Evolutionary conservation across 1,140 invertebrate species (phyloP).

Genomic region (Anoplolepis gracilipes): DNA sequence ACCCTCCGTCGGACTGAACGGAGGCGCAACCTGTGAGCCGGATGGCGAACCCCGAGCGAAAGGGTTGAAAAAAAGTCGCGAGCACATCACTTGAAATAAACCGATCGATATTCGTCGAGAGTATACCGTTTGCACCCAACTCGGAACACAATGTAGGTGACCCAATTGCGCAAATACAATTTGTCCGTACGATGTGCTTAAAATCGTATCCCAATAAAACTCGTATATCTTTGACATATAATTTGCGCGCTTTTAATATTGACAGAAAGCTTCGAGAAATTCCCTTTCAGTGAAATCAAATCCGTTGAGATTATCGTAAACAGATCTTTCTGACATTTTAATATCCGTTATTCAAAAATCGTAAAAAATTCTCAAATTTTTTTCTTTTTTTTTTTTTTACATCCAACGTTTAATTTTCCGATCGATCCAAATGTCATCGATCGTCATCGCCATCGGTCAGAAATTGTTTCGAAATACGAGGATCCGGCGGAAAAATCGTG

Average conservation of each 20-base stretch:
- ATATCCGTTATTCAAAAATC: not conserved
- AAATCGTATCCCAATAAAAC: slow-evolving; percentile 18
- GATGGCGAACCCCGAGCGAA: slow-evolving; percentile 79
- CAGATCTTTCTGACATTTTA: not conserved
- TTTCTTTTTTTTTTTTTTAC: not conserved
- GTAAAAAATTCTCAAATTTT: not conserved
- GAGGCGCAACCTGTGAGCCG: slow-evolving; percentile 82
- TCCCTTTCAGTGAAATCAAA: not conserved
- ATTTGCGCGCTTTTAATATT: not conserved
- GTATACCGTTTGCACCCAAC: slow-evolving; percentile 45
- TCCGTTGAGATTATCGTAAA: not conserved
- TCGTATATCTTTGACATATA: not conserved
- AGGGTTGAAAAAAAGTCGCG: slow-evolving; percentile 80
- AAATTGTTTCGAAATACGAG: slow-evolving; percentile 50
- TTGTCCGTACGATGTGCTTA: slow-evolving; percentile 1
- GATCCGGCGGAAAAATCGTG: slow-evolving; percentile 38
- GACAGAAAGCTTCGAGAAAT: not conserved
- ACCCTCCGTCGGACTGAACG: slow-evolving; percentile 78
- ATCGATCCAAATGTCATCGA: not conserved
- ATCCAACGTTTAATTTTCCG: not conserved
- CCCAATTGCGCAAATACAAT: slow-evolving; percentile 64
- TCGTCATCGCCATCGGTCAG: not conserved
- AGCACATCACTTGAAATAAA: slow-evolving; percentile 64
- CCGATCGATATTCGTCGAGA: slow-evolving; percentile 67
- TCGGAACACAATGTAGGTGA: slow-evolving; percentile 62